phyloP scores from a whole-genome alignment of 2,113 vertebrate species.

The Pontoporia blainvillei region DNA sequence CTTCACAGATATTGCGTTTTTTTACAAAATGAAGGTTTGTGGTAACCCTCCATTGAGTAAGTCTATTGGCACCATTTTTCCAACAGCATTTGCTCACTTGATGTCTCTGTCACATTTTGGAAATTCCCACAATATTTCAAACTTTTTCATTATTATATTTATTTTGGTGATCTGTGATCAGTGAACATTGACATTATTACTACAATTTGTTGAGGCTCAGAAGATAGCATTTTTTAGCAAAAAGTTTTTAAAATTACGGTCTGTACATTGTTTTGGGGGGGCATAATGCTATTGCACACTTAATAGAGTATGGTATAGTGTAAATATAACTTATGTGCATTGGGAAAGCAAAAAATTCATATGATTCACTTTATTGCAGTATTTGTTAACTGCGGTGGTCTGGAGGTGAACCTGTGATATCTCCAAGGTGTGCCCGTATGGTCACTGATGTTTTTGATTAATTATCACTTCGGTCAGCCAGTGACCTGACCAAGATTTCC shows the following conservation, averaged over 20 bases:
- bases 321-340: background rate
- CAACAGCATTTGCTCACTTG: background rate
- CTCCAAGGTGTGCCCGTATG: background rate
- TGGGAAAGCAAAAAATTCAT: background rate
- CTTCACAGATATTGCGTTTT: background rate
- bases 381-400: background rate
- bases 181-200: background rate
- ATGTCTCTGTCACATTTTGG: background rate
- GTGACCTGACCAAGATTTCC: background rate
- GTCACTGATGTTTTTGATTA: background rate
- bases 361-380: background rate
- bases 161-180: background rate
- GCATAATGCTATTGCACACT: background rate
- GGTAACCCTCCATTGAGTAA: background rate
- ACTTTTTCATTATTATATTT: background rate
- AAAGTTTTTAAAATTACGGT: background rate
- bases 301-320: background rate
- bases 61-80: background rate
- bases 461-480: background rate
- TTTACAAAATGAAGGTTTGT: background rate
- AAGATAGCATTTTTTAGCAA: background rate
- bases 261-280: background rate
- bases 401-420: background rate
- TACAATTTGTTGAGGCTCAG: background rate
- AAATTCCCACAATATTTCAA: background rate